phyloP scores from a whole-genome alignment of 2,113 vertebrate species.

The Pachypanchax playfairii region DNA sequence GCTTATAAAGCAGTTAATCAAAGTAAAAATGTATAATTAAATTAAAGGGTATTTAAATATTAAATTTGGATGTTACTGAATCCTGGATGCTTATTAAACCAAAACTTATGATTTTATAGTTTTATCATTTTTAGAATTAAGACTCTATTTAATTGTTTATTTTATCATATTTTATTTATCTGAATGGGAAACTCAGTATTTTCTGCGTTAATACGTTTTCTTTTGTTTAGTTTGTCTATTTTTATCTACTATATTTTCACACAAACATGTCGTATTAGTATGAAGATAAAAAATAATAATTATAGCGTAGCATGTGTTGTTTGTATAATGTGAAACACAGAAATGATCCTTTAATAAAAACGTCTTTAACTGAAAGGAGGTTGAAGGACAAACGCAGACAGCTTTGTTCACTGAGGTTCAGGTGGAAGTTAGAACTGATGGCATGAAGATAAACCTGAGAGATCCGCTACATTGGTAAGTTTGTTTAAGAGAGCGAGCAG shows the following conservation, averaged over 20 bases:
- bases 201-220: too few relatives aligned
- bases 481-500: neutral
- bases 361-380: neutral
- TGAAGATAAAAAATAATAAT: too few relatives aligned
- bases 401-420: slow-evolving; percentile 12
- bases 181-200: too few relatives aligned
- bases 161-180: too few relatives aligned
- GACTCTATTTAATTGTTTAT: too few relatives aligned
- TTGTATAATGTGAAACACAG: neutral
- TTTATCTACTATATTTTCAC: too few relatives aligned
- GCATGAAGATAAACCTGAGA: slow-evolving; percentile 16
- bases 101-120: too few relatives aligned
- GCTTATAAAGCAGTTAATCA: neutral
- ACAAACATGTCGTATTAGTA: too few relatives aligned
- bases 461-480: slow-evolving; percentile 6
- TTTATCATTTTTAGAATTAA: too few relatives aligned
- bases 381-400: slow-evolving; percentile 20
- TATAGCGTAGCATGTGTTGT: too few relatives aligned
- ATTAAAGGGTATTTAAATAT: neutral
- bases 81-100: too few relatives aligned
- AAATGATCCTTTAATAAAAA: slow-evolving; percentile 15
- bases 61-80: neutral
- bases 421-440: neutral
- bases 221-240: too few relatives aligned
- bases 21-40: neutral